Base-by-base conservation (phyloP, 2,797 vertebrate genomes). In the Anolis apletophallus region DNA sequence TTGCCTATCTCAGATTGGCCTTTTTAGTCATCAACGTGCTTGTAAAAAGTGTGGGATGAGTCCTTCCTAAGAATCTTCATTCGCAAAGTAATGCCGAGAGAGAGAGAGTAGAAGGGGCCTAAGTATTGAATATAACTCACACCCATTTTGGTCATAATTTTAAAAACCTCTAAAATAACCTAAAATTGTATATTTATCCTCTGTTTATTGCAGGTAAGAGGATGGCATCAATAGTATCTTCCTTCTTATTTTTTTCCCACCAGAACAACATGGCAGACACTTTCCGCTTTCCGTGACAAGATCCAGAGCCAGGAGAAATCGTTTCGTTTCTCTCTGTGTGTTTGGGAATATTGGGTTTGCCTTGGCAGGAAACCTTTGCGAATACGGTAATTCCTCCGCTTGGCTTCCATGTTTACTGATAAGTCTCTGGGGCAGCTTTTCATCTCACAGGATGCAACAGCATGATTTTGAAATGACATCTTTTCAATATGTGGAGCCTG, bases 361-460 rank as follows among this genome's bases (percentile, higher is more conserved):
- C 8, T 92, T 91, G 92, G 91, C 54, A 88, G 89, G 40, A 73
- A 90, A 81, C 89, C 79, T 75, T 93, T 17, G 88, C 89, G 91
- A 93, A 90, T 32, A 80, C 54, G 87, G 80, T 72, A 85, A 57
- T 89, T 69, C 86, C 80, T 90, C 73, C 0, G 3, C 74, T 88
- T 91, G 61, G 67, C 90, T 89, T 89, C 17, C 1, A 61, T 81
- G 82, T 85, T 87, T 40, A 29, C 78, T 50, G 9, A 1, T 74
- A 55, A n/a, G 1, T 23, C 64, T 69, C 55, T 75, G 68, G 86
- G 81, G n/a, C 77, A 81, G 59, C 34, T 81, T 87, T 93, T 90
- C 67, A 86, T 84, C 85, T 59, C 71, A 86, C 89, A 91, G 88
- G 90, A 91, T 93, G 84, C 50, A 69, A 81, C 7, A 13, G 16